Evolutionary conservation across 2,888 invertebrate species (phyloP), one percentile per base, ranked within the genome.

Genomic region (Cryptocephalus primarius): DNA sequence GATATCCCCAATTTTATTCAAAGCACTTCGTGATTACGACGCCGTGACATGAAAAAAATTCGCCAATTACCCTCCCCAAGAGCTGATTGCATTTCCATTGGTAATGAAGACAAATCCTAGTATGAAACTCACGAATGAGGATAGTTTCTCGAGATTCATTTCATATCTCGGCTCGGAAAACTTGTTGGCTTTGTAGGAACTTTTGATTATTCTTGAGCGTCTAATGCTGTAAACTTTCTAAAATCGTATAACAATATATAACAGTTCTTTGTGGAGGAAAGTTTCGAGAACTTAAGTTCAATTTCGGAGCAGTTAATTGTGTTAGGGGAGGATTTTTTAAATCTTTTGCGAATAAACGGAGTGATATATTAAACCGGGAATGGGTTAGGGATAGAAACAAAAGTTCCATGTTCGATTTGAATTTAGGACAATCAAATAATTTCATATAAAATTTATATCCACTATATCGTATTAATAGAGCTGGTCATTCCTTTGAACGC

Each of bases 81-180:
- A 58, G 56, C 53, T 60, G 60, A 63, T 60, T 61, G 59, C 58
- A 61, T 61, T 63, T 57, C 57, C 61, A 61, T 61, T 58, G 53
- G 55, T 61, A 62, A 61, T 60, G 62, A 60, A 63, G 60, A 61
- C 58, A 60, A 63, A 61, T 61, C 60, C 53, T 53, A 53, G 53
- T 50, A 60, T 59, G 59, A 60, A 60, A 60, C 56, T 54, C 57
- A 55, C 50, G 47, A 22, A 22, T 22, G 44, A 44, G 46, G 49
- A 54, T 57, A 60, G 59, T 59, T 58, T 51, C 22, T 52, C 41
- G 47, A 59, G 59, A 61, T 61, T 57, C 57, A 59, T 61, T 60
- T 57, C 57, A 54, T 55, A 57, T 56, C 53, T 50, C 44, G 49
- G 56, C 52, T 57, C 41, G 46, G 49, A 47, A 46, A 55, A 56